Evolutionary conservation across 2,888 invertebrate genomes (phyloP).

Genomic region (Mesorhabditis sp.): DNA sequence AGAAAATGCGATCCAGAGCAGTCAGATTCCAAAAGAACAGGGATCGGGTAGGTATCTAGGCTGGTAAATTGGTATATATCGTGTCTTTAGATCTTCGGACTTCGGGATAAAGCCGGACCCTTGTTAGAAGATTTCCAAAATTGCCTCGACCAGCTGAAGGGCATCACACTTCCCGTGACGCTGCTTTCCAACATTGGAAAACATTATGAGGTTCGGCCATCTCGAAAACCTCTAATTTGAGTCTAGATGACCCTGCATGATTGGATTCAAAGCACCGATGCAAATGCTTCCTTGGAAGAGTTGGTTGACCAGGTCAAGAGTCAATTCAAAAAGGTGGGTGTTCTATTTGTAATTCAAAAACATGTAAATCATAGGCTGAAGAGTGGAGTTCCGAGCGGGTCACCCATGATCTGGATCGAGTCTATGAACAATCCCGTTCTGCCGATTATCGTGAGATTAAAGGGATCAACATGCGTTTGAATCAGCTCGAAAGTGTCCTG

Average conservation of each 20-base stretch:
- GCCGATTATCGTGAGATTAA: constrained; percentile 43
- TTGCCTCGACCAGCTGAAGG: constrained; percentile 42
- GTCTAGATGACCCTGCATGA: constrained; percentile 42
- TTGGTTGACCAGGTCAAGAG: constrained; percentile 27
- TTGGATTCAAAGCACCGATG: constrained; percentile 47
- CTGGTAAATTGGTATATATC: constrained; percentile 1
- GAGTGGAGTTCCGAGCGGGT: neutral
- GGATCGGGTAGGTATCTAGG: constrained; percentile 16
- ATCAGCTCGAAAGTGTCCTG: constrained; percentile 39
- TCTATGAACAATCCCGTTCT: constrained; percentile 32
- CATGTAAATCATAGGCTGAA: neutral
- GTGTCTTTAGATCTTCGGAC: constrained; percentile 12
- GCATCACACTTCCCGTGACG: constrained; percentile 15
- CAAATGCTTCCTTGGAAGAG: constrained; percentile 25
- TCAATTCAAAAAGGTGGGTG: constrained; percentile 22
- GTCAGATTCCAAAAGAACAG: constrained; percentile 20
- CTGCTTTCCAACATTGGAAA: neutral
- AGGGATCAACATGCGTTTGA: constrained; percentile 49
- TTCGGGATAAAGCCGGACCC: constrained; percentile 25
- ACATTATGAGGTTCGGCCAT: neutral
- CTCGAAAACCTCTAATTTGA: too few relatives aligned
- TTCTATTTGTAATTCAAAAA: too few relatives aligned
- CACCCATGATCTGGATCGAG: constrained; percentile 17
- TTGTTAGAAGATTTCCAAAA: constrained; percentile 40
- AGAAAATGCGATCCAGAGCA: constrained; percentile 25